phyloP scores from a whole-genome alignment of 1,140 invertebrate species.

The Zaprionus capensis region DNA sequence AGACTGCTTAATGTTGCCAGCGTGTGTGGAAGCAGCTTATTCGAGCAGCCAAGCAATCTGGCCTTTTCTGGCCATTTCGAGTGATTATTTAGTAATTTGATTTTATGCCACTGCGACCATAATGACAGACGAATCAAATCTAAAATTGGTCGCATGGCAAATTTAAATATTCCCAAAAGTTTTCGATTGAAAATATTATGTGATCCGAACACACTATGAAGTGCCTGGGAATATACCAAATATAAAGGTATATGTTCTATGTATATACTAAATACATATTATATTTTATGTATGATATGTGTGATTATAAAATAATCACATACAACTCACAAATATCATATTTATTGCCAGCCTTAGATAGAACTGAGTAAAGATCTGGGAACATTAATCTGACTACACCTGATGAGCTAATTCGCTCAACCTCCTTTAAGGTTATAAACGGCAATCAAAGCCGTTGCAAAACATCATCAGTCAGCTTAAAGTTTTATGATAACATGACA shows the following conservation, averaged over 20 bases:
- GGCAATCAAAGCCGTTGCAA: not conserved
- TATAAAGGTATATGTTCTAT: no score
- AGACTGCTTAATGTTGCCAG: constrained; percentile 20
- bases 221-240: not conserved
- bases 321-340: no score
- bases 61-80: constrained; percentile 18
- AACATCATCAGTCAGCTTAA: not conserved
- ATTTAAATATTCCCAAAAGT: not conserved
- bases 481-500: constrained; percentile 7
- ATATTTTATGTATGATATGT: no score
- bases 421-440: not conserved
- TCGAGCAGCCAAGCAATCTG: constrained; percentile 4
- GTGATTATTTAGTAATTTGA: constrained; percentile 42
- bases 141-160: constrained; percentile 8
- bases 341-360: no score
- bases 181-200: not conserved
- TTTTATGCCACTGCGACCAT: constrained; percentile 34
- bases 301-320: no score
- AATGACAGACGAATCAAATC: constrained; percentile 54
- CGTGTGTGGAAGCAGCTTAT: constrained; percentile 26
- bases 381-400: not conserved
- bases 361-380: no score
- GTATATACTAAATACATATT: no score
- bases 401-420: not conserved
- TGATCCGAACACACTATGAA: no score